Conservation (phyloP, 2,888 invertebrate genomes). For the Cetonia aurata region DNA sequence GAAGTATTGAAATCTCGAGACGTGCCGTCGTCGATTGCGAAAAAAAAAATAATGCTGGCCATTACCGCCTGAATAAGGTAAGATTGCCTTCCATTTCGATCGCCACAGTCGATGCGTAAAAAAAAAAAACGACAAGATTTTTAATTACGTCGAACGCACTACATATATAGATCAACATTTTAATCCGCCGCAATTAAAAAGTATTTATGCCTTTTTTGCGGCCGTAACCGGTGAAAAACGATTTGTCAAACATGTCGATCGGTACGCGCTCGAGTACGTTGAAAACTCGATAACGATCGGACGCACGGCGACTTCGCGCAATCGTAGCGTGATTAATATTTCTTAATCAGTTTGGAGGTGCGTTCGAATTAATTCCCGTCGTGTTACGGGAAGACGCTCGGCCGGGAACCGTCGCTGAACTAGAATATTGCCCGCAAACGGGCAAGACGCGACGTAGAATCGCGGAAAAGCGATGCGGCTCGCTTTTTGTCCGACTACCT, state of each 20-base stretch:
- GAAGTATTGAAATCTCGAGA: constrained; percentile 41
- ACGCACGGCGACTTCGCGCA: constrained; percentile 11
- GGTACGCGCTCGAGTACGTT: constrained; percentile 30
- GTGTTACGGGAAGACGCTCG: constrained; percentile 24
- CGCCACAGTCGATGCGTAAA: constrained; percentile 16
- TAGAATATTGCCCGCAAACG: constrained; percentile 28
- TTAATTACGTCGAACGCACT: constrained; percentile 46
- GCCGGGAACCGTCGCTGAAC: constrained; percentile 15
- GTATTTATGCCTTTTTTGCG: constrained; percentile 31
- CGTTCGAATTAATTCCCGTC: constrained; percentile 39
- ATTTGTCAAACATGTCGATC: constrained; percentile 42
- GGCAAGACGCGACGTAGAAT: not conserved
- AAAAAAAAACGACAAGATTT: constrained; percentile 43
- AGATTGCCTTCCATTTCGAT: constrained; percentile 46
- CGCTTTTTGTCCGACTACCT: not conserved
- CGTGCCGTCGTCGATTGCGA: constrained; percentile 31
- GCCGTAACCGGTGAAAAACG: constrained; percentile 43
- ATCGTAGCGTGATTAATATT: constrained; percentile 46
- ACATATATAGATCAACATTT: constrained; percentile 48
- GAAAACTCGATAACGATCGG: constrained; percentile 37
- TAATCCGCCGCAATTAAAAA: constrained; percentile 43
- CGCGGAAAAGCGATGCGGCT: not conserved
- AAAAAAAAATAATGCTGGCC: constrained; percentile 41
- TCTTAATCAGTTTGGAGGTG: constrained; percentile 46
- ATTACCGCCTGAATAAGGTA: constrained; percentile 44